phyloP scores from a whole-genome alignment of 1,140 invertebrate genomes.

The Neuroterus valhalla region DNA sequence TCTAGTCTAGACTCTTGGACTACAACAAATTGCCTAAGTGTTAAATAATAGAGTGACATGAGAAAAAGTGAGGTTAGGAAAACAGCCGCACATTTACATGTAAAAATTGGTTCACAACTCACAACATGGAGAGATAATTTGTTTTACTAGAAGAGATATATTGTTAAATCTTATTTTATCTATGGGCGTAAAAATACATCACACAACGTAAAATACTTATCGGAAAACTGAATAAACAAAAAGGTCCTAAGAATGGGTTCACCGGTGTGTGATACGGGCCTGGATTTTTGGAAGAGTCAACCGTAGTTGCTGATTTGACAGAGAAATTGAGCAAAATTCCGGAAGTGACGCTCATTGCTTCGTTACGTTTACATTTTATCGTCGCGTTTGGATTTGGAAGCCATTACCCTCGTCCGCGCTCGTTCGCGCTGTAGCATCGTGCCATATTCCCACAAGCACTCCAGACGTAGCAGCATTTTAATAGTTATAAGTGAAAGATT shows the following conservation, averaged over 20 bases:
- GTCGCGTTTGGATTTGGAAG: conserved; percentile 58
- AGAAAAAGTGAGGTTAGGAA: too few species aligned
- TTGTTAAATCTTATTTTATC: too few species aligned
- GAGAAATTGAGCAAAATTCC: conserved; percentile 37
- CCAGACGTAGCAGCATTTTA: conserved; percentile 65
- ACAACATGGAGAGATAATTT: too few species aligned
- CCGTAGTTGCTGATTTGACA: conserved; percentile 57
- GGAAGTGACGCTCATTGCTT: conserved; percentile 72
- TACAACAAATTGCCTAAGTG: too few species aligned
- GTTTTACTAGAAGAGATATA: too few species aligned
- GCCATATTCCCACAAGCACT: conserved; percentile 72
- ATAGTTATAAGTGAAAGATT: conserved; percentile 75
- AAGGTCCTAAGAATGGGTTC: neutral
- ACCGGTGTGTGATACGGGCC: neutral
- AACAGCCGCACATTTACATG: too few species aligned
- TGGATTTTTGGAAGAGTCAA: neutral
- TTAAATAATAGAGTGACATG: too few species aligned
- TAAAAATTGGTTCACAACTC: too few species aligned
- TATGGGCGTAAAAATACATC: too few species aligned
- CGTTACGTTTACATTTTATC: conserved; percentile 70
- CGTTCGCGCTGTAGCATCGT: conserved; percentile 64
- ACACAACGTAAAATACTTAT: neutral
- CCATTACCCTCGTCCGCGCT: conserved; percentile 72
- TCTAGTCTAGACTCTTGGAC: too few species aligned
- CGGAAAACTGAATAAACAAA: neutral